Evolutionary conservation across 1,140 invertebrate genomes (phyloP).

Genomic region (Drosophila miranda): DNA sequence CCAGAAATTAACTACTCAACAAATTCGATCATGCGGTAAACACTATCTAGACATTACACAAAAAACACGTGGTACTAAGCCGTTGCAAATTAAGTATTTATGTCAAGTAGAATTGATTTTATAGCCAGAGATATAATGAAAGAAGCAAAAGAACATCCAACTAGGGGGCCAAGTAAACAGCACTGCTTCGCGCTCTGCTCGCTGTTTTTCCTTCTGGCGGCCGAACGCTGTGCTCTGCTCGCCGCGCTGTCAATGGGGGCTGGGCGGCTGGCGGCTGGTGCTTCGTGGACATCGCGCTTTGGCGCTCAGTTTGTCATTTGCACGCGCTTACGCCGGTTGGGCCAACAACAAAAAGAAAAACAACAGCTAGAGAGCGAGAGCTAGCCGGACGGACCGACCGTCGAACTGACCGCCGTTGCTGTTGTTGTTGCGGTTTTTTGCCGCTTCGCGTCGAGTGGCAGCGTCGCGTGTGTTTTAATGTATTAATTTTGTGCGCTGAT

Average conservation of each 20-base stretch:
- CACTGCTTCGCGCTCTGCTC: conserved; percentile 16
- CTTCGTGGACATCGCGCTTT: conserved; percentile 51
- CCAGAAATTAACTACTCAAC: too few species aligned
- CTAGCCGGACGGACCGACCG: conserved; percentile 3
- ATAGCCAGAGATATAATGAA: neutral
- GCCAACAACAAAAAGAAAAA: conserved; percentile 32
- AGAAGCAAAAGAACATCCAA: neutral
- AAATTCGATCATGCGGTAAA: too few species aligned
- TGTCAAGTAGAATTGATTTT: neutral
- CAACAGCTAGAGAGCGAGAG: neutral
- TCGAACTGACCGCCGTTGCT: conserved; percentile 5
- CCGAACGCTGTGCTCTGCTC: conserved; percentile 1
- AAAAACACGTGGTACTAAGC: neutral
- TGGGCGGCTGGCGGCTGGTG: conserved; percentile 16
- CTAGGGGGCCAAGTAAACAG: conserved; percentile 8
- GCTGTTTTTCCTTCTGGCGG: conserved; percentile 11
- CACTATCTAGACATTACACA: too few species aligned
- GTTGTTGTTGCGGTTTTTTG: conserved; percentile 25
- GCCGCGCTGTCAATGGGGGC: too few species aligned
- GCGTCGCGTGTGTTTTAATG: conserved; percentile 10
- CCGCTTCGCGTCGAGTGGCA: conserved; percentile 9
- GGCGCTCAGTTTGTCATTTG: conserved; percentile 77
- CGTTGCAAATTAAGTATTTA: too few species aligned
- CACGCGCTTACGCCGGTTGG: conserved; percentile 73
- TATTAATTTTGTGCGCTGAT: conserved; percentile 61